Evolutionary conservation across 2,888 invertebrate genomes (phyloP).

Genomic region (Allophyes oxyacanthae): DNA sequence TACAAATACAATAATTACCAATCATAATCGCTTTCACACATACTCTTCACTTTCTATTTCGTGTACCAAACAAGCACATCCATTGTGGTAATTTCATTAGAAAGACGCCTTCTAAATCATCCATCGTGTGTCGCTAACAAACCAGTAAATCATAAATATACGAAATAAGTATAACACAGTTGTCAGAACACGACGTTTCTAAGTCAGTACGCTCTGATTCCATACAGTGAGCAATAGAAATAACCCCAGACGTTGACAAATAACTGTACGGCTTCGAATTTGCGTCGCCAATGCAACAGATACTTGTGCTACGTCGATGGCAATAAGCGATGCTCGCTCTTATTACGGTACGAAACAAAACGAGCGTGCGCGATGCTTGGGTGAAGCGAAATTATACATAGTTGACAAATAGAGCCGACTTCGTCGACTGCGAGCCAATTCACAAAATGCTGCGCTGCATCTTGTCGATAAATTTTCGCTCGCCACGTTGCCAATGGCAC

Average conservation of each 20-base stretch:
- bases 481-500: constrained; percentile 71
- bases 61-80: constrained; percentile 5
- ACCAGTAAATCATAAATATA: constrained; percentile 57
- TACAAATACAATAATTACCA: constrained; percentile 9
- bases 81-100: constrained; percentile 38
- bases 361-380: constrained; percentile 51
- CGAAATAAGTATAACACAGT: constrained; percentile 58
- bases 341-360: constrained; percentile 56
- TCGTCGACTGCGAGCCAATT: constrained; percentile 66
- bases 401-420: constrained; percentile 74
- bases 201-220: constrained; percentile 64
- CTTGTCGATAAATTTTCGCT: constrained; percentile 71
- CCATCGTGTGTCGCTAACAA: constrained; percentile 47
- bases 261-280: constrained; percentile 65
- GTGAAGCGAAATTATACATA: constrained; percentile 74
- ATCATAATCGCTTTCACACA: constrained; percentile 14
- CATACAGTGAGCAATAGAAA: constrained; percentile 66
- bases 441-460: constrained; percentile 73
- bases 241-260: constrained; percentile 71
- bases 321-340: constrained; percentile 50
- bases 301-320: constrained; percentile 45
- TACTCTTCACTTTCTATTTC: constrained; percentile 25
- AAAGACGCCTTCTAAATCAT: constrained; percentile 45
- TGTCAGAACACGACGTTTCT: constrained; percentile 55
- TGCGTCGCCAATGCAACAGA: constrained; percentile 58